A percentile compares a stretch with the other conserved stretches of the same genome.
Evolutionary conservation across 2,797 vertebrate species (phyloP).

Genomic region (Coreius guichenoti): DNA sequence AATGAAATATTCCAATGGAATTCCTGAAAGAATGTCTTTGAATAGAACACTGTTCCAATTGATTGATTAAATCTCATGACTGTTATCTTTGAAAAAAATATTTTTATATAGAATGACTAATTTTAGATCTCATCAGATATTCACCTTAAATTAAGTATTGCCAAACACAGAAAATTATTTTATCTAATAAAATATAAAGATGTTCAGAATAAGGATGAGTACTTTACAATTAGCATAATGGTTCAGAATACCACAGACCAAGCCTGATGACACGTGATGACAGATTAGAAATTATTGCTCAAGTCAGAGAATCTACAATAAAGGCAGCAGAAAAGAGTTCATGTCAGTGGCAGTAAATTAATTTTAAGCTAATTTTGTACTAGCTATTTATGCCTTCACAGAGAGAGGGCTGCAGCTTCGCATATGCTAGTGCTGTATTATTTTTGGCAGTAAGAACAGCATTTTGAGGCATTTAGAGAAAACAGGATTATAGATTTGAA

Average conservation of each 20-base stretch:
- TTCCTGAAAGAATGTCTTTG: background rate
- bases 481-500: constrained; percentile 45
- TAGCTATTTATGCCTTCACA: background rate
- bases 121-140: background rate
- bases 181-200: background rate
- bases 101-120: background rate
- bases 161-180: background rate
- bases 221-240: background rate
- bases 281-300: constrained; percentile 28
- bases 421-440: constrained; percentile 24
- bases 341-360: constrained; percentile 10
- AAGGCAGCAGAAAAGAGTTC: constrained; percentile 26
- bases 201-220: background rate
- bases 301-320: background rate
- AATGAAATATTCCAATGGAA: background rate
- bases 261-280: background rate
- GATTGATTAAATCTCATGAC: background rate
- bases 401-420: constrained; percentile 2
- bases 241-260: constrained; percentile 14
- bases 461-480: constrained; percentile 43
- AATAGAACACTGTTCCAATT: background rate
- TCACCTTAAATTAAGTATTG: background rate
- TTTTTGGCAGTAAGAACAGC: constrained; percentile 34
- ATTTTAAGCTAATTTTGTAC: background rate
- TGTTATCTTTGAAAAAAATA: background rate